Evolutionary conservation across 2,113 vertebrate species (phyloP).

Genomic region (Perca flavescens): DNA sequence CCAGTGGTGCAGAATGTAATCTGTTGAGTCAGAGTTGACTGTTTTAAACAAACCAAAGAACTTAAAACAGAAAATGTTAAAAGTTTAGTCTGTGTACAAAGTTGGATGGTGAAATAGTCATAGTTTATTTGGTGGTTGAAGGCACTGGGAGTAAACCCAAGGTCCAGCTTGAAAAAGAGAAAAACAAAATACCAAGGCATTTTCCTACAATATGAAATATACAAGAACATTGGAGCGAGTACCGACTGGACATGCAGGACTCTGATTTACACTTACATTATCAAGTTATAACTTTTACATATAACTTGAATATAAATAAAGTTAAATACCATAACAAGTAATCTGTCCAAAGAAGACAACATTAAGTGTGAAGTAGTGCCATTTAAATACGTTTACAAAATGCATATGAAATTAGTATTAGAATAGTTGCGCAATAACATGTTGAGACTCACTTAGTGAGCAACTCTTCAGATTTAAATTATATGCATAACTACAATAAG

Average conservation of each 20-base stretch:
- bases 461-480: neutral
- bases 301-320: neutral
- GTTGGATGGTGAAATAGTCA: neutral
- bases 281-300: neutral
- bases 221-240: neutral
- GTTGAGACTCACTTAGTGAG: neutral
- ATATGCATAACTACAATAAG: neutral
- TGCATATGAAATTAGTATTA: neutral
- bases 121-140: neutral
- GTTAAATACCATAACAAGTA: neutral
- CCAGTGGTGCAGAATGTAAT: neutral
- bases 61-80: too few species aligned
- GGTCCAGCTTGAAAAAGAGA: neutral
- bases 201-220: neutral
- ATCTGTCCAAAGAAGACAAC: neutral
- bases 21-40: neutral
- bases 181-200: conserved; percentile 18
- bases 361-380: neutral
- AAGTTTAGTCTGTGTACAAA: too few species aligned
- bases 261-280: neutral
- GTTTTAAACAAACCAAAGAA: neutral
- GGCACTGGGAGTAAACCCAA: neutral
- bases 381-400: neutral
- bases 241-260: neutral
- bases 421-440: neutral